Conservation (phyloP, 2,797 vertebrate genomes). For the Micrastur ruficollis region DNA sequence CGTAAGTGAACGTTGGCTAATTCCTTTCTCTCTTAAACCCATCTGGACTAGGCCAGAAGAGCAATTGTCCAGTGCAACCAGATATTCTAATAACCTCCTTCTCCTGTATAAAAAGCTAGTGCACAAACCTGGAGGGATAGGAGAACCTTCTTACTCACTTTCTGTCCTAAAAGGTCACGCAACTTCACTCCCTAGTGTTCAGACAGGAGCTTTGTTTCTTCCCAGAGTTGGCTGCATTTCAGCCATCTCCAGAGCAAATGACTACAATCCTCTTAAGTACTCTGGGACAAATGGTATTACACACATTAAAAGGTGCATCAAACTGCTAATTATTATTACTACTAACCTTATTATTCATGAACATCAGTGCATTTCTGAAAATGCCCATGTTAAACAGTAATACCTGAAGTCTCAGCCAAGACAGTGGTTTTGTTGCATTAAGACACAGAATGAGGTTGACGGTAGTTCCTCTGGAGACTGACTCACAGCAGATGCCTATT, state of each 20-base stretch:
- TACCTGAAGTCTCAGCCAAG: not conserved
- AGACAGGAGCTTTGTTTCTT: not conserved
- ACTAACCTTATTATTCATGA: not conserved
- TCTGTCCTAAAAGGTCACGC: not conserved
- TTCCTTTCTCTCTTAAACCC: not conserved
- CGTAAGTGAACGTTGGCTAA: not conserved
- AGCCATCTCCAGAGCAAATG: not conserved
- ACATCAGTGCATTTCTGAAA: not conserved
- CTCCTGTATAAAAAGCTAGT: not conserved
- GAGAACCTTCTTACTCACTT: not conserved
- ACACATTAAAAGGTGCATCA: not conserved
- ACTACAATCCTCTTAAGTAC: not conserved
- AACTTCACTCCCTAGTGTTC: not conserved
- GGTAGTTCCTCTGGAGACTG: not conserved
- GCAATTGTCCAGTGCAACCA: not conserved
- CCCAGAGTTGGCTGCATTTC: not conserved
- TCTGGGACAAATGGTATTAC: not conserved
- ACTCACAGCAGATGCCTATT: not conserved
- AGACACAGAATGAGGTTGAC: not conserved
- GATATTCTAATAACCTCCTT: not conserved
- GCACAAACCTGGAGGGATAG: not conserved
- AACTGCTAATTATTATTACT: not conserved
- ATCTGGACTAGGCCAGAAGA: not conserved
- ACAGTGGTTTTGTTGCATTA: not conserved
- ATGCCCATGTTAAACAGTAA: not conserved